These are phyloP conservation scores for Pseudomyrmex flavicornis DNA, from an alignment of 1,140 invertebrate species.

Conservation along the genomic window DNA sequence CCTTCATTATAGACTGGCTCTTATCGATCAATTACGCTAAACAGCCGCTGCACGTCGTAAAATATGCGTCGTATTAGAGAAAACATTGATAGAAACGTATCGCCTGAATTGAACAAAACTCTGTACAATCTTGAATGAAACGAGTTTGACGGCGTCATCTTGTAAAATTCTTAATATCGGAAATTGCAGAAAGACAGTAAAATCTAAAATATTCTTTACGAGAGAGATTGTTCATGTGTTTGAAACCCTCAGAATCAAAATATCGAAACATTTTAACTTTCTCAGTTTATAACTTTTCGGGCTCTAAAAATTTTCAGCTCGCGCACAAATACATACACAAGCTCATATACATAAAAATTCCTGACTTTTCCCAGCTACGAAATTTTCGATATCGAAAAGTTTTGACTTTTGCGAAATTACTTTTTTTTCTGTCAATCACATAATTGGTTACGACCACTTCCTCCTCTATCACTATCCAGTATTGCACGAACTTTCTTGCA, in stretches of 20 bases:
- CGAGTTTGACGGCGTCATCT: background rate
- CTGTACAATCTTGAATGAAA: background rate
- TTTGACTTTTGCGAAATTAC: conserved; percentile 22
- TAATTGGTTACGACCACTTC: conserved; percentile 15
- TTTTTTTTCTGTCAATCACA: conserved; percentile 17
- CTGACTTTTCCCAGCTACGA: background rate
- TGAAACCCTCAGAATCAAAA: background rate
- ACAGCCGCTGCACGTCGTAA: conserved; percentile 6
- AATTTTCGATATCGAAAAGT: conserved; percentile 47
- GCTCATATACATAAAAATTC: background rate
- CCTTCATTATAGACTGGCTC: no score
- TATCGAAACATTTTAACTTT: background rate
- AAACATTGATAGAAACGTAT: conserved; percentile 6
- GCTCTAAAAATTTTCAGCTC: conserved; percentile 14
- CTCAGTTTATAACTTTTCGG: conserved; percentile 4
- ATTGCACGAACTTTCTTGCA: conserved; percentile 13
- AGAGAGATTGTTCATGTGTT: background rate
- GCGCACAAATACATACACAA: no score
- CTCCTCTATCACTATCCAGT: background rate
- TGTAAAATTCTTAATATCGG: background rate
- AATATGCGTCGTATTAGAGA: conserved; percentile 11
- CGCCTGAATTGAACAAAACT: background rate
- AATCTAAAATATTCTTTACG: conserved; percentile 8
- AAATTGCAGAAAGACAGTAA: background rate
- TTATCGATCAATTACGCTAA: conserved; percentile 54